phyloP scores from a whole-genome alignment of 2,113 vertebrate species.

The Heteronetta atricapilla region DNA sequence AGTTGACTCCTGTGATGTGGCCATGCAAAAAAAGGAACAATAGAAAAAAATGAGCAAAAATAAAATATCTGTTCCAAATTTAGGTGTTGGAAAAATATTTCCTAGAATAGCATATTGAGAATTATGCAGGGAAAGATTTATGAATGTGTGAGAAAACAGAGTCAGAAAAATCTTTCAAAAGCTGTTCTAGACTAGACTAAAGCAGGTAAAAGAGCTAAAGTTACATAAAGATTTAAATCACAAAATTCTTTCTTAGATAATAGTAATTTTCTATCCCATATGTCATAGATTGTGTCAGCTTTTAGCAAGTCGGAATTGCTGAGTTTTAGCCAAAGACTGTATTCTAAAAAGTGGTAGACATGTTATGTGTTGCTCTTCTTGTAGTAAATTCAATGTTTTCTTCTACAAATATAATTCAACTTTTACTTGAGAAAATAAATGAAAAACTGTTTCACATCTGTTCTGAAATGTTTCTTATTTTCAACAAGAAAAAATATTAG shows the following conservation, averaged over 20 bases:
- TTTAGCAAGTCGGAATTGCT: not conserved
- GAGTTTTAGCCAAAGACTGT: not conserved
- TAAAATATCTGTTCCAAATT: not conserved
- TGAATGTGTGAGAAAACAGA: not conserved
- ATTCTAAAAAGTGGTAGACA: not conserved
- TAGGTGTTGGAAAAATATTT: not conserved
- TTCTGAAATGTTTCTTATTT: not conserved
- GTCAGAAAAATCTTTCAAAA: not conserved
- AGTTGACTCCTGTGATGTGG: not conserved
- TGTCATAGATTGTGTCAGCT: not conserved
- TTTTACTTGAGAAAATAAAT: not conserved
- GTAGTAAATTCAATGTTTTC: not conserved
- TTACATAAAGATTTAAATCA: not conserved
- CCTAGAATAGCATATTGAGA: not conserved
- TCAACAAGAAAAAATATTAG: not conserved
- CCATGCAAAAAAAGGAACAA: not conserved
- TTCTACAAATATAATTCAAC: not conserved
- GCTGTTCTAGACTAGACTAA: not conserved
- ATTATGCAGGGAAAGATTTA: not conserved
- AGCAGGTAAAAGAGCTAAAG: not conserved
- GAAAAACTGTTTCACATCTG: not conserved
- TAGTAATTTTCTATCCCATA: not conserved
- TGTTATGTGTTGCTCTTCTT: not conserved
- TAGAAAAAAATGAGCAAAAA: not conserved
- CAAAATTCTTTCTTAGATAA: not conserved